Evolutionary conservation across 1,140 invertebrate species (phyloP).

Genomic region (Lepidurus apus): DNA sequence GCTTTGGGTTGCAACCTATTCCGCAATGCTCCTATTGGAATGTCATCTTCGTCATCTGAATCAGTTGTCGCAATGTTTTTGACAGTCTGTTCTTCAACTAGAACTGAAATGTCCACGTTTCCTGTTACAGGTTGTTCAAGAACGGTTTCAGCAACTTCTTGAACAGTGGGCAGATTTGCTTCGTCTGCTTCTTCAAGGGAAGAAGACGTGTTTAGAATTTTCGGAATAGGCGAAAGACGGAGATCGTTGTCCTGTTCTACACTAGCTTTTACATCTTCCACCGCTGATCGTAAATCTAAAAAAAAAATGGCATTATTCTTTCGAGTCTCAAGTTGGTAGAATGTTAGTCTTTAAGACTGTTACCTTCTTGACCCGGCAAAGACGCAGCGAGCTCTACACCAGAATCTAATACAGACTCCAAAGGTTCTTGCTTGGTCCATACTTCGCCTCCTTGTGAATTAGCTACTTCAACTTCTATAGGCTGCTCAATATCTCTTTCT

Average conservation of each 20-base stretch:
- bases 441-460: background rate
- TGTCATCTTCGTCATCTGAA: background rate
- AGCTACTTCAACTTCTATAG: background rate
- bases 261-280: background rate
- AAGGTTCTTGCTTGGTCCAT: background rate
- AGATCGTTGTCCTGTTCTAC: background rate
- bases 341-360: background rate
- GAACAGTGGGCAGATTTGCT: background rate
- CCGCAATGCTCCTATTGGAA: background rate
- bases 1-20: background rate
- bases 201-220: background rate
- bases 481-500: background rate
- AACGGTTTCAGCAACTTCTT: background rate
- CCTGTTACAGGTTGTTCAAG: background rate
- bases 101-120: background rate
- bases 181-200: background rate
- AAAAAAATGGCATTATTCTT: background rate
- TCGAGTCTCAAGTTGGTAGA: background rate
- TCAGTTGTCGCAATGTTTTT: background rate
- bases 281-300: background rate
- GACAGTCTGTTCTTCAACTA: background rate
- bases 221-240: background rate
- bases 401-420: background rate
- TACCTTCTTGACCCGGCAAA: background rate
- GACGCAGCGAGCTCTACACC: background rate